Percentiles rank a stretch among this genome's conserved stretches.
Conservation (phyloP, 1,140 invertebrate genomes). For the Mamestra configurata region DNA sequence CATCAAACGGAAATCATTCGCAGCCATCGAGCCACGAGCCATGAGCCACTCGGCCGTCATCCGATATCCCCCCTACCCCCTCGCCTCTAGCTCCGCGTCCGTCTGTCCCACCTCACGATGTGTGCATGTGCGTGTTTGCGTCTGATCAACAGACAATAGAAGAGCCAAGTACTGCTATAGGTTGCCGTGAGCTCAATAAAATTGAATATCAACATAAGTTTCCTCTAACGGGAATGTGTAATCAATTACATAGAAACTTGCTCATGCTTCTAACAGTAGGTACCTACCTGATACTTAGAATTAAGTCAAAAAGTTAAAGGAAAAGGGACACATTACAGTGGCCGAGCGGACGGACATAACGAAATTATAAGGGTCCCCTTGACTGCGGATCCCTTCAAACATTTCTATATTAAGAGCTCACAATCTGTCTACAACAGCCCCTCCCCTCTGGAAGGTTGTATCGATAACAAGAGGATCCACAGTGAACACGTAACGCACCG, state of each 20-base stretch:
- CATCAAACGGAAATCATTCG: constrained; percentile 19
- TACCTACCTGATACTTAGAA: too few species aligned
- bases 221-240: too few species aligned
- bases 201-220: too few species aligned
- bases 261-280: not conserved
- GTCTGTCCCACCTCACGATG: not conserved
- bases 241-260: too few species aligned
- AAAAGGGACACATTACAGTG: too few species aligned
- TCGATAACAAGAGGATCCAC: not conserved
- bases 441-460: not conserved
- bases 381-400: not conserved
- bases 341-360: not conserved
- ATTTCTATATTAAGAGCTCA: constrained; percentile 9
- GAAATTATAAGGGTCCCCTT: constrained; percentile 18
- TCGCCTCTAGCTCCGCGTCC: not conserved
- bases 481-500: not conserved
- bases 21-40: not conserved
- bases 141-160: constrained; percentile 10
- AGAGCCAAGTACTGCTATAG: not conserved
- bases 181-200: too few species aligned
- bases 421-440: not conserved
- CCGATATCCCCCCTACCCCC: not conserved
- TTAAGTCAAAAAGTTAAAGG: not conserved
- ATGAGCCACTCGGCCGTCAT: not conserved
- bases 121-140: not conserved